These are phyloP conservation scores for Sebastes miniatus DNA, from an alignment of 2,797 vertebrate genomes.

Conservation along the genomic window DNA sequence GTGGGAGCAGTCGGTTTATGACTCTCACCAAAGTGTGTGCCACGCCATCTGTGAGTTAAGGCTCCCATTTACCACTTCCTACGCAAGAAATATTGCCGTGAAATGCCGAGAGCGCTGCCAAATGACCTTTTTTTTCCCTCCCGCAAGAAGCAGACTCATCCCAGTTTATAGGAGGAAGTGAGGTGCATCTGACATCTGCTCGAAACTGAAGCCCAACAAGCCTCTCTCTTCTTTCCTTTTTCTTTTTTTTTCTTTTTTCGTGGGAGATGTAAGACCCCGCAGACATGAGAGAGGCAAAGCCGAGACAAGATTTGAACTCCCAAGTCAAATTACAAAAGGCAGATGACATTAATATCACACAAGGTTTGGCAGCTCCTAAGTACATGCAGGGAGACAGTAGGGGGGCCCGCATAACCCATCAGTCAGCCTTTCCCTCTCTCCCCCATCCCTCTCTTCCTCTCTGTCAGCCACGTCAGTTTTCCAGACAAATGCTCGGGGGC, in stretches of 20 bases:
- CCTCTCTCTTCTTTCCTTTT: neutral
- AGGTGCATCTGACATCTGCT: constrained; percentile 64
- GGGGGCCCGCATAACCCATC: constrained; percentile 38
- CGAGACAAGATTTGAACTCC: constrained; percentile 71
- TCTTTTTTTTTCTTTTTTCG: neutral
- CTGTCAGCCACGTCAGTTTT: constrained; percentile 34
- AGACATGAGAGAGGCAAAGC: constrained; percentile 57
- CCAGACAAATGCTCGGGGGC: constrained; percentile 9
- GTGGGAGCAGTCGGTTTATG: constrained; percentile 39
- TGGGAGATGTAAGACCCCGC: constrained; percentile 34
- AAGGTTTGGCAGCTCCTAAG: constrained; percentile 72
- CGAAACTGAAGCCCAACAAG: constrained; percentile 45
- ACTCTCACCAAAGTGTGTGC: constrained; percentile 44
- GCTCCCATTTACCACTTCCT: constrained; percentile 49
- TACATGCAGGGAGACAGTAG: constrained; percentile 45
- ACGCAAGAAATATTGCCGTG: constrained; percentile 37
- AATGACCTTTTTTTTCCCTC: constrained; percentile 43
- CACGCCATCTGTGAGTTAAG: constrained; percentile 51
- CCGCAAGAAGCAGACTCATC: constrained; percentile 45
- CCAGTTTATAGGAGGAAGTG: constrained; percentile 46
- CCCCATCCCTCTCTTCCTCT: neutral
- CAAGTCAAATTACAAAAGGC: constrained; percentile 74
- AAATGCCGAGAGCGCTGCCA: constrained; percentile 53
- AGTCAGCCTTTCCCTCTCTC: constrained; percentile 42
- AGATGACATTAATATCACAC: constrained; percentile 80